Evolutionary conservation across 2,888 invertebrate species (phyloP), one percentile per base, ranked within the genome.

Genomic region (Nephrotoma flavescens): DNA sequence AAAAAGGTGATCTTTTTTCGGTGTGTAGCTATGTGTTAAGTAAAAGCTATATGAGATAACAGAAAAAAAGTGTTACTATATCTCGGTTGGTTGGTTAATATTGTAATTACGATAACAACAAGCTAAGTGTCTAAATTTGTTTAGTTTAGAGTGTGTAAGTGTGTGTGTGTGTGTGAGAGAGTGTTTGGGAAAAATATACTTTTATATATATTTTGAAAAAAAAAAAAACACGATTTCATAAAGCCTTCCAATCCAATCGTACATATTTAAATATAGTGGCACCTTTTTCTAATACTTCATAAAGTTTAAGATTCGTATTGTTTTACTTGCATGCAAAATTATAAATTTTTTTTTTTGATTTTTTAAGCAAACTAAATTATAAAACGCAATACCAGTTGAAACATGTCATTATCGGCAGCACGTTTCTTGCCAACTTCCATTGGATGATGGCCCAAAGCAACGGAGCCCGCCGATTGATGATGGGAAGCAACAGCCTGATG

Each of bases 401-500:
- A 94, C 94, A 96, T 94, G 94, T 96, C 96, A 93, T 96, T 96
- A 94, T 95, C 95, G 93, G 94, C 94, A 94, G 97, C 96, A 94
- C 97, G 97, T 95, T 97, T 97, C 96, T 97, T 97, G 95, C 96
- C 97, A 93, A 95, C 94, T 95, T 97, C 96, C 95, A 96, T 94
- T 93, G 94, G 93, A 92, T 91, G 94, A 89, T 91, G 91, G 88
- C 89, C 89, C 88, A 90, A 89, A 88, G 89, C 89, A 88, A 90
- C 93, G 93, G 92, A 93, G 93, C 94, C 94, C 93, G 95, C 94
- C 92, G 94, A 92, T 91, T 85, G 85, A 44, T 85, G 85, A 85
- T 85, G 90, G 89, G 93, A 91, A 92, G 92, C 91, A 92, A 92
- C 93, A 93, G 94, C 94, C 94, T 90, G 90, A 88, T 90, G 90